Evolutionary conservation across 2,888 invertebrate genomes (phyloP).

Genomic region (Campoplex capitator): DNA sequence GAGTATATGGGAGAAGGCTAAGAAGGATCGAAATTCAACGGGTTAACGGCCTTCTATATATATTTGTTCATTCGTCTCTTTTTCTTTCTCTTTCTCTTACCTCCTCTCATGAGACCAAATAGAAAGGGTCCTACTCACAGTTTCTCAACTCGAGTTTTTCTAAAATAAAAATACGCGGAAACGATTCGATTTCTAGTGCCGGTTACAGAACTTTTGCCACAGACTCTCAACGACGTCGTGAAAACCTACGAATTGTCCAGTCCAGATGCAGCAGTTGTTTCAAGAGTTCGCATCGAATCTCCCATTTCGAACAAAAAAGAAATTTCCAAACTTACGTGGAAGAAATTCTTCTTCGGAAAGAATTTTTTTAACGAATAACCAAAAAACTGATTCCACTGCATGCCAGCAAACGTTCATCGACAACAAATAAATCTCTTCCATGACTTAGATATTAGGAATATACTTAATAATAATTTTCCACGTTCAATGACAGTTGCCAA

Average conservation of each 20-base stretch:
- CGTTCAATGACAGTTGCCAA: conserved; percentile 62
- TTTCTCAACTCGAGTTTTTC: conserved; percentile 11
- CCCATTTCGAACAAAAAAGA: no score
- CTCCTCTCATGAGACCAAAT: background rate
- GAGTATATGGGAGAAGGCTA: background rate
- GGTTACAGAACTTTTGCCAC: background rate
- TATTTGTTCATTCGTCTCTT: conserved; percentile 1
- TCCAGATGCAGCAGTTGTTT: background rate
- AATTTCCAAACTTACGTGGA: no score
- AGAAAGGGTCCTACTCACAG: background rate
- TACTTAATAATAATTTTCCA: conserved; percentile 20
- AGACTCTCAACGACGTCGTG: background rate
- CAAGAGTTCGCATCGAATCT: background rate
- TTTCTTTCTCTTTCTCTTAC: conserved; percentile 13
- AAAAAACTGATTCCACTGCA: background rate
- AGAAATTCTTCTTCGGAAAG: background rate
- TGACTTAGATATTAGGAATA: background rate
- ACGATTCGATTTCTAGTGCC: background rate
- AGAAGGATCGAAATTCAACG: conserved; percentile 31
- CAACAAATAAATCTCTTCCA: background rate
- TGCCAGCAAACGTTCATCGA: background rate
- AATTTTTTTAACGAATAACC: background rate
- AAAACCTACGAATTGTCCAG: background rate
- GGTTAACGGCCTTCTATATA: conserved; percentile 39
- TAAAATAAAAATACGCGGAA: conserved; percentile 2